Percentiles rank a stretch among this genome's conserved stretches.
These are phyloP conservation scores for Ranitomeya imitator DNA, from an alignment of 2,113 vertebrate genomes.

Conservation along the genomic window DNA sequence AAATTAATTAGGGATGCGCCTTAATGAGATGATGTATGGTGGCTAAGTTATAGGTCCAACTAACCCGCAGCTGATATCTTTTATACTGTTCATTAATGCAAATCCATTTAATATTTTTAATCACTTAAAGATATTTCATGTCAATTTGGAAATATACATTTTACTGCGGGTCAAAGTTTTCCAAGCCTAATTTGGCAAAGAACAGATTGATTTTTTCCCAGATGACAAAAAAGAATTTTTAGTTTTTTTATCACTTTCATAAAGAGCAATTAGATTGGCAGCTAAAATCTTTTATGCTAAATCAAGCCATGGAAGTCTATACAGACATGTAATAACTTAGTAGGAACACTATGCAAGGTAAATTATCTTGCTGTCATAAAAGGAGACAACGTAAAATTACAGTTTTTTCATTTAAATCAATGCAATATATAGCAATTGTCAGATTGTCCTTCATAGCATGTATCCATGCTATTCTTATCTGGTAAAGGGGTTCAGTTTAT, in stretches of 20 bases:
- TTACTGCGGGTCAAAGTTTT: neutral
- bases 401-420: neutral
- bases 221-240: neutral
- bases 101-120: conserved; percentile 42
- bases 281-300: conserved; percentile 3
- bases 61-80: conserved; percentile 26
- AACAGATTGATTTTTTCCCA: neutral
- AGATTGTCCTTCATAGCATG: neutral
- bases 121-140: conserved; percentile 34
- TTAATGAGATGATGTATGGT: conserved; percentile 42
- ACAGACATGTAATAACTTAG: neutral
- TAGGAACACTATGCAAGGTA: neutral
- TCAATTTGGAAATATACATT: conserved; percentile 39
- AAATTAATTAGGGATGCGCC: conserved; percentile 48
- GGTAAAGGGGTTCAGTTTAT: neutral
- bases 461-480: neutral
- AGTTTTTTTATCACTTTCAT: neutral
- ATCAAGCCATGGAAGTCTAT: neutral
- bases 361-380: neutral
- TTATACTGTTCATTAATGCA: conserved; percentile 29
- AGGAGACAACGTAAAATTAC: neutral
- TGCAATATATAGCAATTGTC: neutral
- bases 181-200: conserved; percentile 19
- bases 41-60: conserved; percentile 35
- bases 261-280: conserved; percentile 3